Conservation (phyloP, 2,797 vertebrate genomes). For the Nannoperca obscura region DNA sequence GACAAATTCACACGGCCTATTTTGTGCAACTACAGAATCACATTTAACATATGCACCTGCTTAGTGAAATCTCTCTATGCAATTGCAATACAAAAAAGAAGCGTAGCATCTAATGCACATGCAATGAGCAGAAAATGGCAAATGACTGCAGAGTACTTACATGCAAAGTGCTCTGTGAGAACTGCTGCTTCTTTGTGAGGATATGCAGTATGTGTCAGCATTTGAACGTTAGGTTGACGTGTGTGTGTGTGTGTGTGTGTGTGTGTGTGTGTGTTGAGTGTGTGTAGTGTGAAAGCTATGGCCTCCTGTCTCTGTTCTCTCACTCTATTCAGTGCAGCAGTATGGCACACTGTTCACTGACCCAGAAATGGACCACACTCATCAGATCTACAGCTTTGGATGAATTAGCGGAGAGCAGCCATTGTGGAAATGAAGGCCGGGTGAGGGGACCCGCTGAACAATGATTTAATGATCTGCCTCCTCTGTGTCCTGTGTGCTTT, state of each 20-base stretch:
- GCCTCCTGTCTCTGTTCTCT: constrained; percentile 58
- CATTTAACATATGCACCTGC: no score
- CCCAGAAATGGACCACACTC: constrained; percentile 85
- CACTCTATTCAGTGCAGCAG: constrained; percentile 71
- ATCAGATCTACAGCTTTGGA: constrained; percentile 84
- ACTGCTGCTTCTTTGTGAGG: constrained; percentile 50
- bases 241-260: constrained; percentile 49
- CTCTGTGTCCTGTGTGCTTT: constrained; percentile 27
- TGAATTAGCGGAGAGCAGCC: constrained; percentile 79
- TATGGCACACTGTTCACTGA: constrained; percentile 79
- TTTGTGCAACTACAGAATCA: constrained; percentile 21
- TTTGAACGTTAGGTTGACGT: constrained; percentile 54
- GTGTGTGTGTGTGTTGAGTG: constrained; percentile 33
- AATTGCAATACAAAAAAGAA: not conserved
- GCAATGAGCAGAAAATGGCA: not conserved
- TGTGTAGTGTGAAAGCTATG: constrained; percentile 54
- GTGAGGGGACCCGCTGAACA: constrained; percentile 46
- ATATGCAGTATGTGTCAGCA: constrained; percentile 56
- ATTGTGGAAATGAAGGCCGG: constrained; percentile 74
- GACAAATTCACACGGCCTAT: constrained; percentile 4
- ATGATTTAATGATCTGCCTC: constrained; percentile 47
- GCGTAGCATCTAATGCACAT: not conserved
- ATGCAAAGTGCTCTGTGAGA: constrained; percentile 42
- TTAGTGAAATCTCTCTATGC: not conserved
- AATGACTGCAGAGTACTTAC: constrained; percentile 73